Percentiles rank a stretch among this genome's conserved stretches.
Evolutionary conservation across 2,113 vertebrate genomes (phyloP).

Genomic region (Salminus brasiliensis): DNA sequence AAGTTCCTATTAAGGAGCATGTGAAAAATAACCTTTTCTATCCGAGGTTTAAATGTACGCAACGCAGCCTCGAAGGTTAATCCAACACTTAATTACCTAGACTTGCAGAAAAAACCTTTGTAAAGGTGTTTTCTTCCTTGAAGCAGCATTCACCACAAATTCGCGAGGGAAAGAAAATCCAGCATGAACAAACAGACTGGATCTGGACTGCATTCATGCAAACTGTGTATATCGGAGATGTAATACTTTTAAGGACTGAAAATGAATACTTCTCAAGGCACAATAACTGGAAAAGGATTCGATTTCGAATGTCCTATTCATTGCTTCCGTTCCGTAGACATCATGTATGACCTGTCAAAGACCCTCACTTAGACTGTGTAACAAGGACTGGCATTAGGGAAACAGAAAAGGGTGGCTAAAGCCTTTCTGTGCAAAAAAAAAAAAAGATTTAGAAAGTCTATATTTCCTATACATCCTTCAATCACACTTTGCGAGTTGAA

Average conservation of each 20-base stretch:
- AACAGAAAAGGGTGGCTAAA: not conserved
- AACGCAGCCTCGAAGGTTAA: slow-evolving; percentile 47
- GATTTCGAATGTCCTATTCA: too few relatives aligned
- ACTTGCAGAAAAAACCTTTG: slow-evolving; percentile 26
- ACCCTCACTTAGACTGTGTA: not conserved
- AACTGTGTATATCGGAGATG: slow-evolving; percentile 21
- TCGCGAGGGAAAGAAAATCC: not conserved
- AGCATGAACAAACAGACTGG: slow-evolving; percentile 13
- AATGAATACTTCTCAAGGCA: not conserved
- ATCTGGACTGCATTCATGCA: not conserved
- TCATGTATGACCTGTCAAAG: not conserved
- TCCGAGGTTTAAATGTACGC: slow-evolving; percentile 40
- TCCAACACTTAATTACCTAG: slow-evolving; percentile 51
- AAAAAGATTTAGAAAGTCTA: too few relatives aligned
- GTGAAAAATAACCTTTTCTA: slow-evolving; percentile 51
- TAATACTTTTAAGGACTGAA: not conserved
- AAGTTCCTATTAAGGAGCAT: slow-evolving; percentile 42
- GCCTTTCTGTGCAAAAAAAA: not conserved
- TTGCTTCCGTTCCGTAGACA: not conserved
- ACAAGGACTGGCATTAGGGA: not conserved
- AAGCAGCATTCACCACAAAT: slow-evolving; percentile 32
- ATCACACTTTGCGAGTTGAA: not conserved
- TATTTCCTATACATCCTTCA: not conserved
- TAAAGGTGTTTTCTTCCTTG: slow-evolving; percentile 30
- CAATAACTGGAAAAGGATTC: slow-evolving; percentile 3